Evolutionary conservation across 2,797 vertebrate genomes (phyloP), one percentile per base, ranked within the genome.

Genomic region (Sebastolobus altivelis): DNA sequence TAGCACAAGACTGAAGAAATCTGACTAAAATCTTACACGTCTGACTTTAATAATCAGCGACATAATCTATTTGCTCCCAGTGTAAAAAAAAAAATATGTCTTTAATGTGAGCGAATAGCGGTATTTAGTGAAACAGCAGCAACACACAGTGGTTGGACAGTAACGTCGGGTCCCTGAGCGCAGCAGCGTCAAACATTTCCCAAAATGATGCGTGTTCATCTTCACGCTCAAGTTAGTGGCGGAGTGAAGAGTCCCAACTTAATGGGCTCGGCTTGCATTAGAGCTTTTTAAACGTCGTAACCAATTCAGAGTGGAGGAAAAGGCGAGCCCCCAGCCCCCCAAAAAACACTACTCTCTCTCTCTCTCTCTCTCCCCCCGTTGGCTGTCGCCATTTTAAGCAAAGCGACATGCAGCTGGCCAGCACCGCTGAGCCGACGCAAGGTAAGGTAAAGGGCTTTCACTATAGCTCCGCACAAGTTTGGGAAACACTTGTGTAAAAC

Each of bases 331-430:
- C 83, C 83, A 70, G 84, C 59, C 79, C 78, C 13, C 0, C 12
- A n/a, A 63, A 58, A 82, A 89, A 75, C 90, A 86, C 75, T 81
- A 80, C 72, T 87, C 85, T 78, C 88, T 80, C 89, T 35, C 85
- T 16, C 55, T 14, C 55, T 27, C 77, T 87, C 85, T 75, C 88
- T 79, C 88, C 40, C 85, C 86, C 85, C 65, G 84, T 85, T 87
- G 84, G 90, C 92, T 96, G 95, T 96, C 95, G 96, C 95, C 96
- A 96, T 96, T 96, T 96, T 96, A 95, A 93, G 90, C 94, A 89
- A 62, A 89, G 93, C 95, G 94, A 95, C 95, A 91, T 92, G 93
- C 93, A 96, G 94, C 93, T 92, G 93, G 93, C 88, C 88, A 88
- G 84, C 83, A 75, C 80, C 25, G 88, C 88, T 79, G 86, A 91